Percentiles rank a stretch among this genome's conserved stretches.
Evolutionary conservation across 2,113 vertebrate species (phyloP).

Genomic region (Leucopsar rothschildi): DNA sequence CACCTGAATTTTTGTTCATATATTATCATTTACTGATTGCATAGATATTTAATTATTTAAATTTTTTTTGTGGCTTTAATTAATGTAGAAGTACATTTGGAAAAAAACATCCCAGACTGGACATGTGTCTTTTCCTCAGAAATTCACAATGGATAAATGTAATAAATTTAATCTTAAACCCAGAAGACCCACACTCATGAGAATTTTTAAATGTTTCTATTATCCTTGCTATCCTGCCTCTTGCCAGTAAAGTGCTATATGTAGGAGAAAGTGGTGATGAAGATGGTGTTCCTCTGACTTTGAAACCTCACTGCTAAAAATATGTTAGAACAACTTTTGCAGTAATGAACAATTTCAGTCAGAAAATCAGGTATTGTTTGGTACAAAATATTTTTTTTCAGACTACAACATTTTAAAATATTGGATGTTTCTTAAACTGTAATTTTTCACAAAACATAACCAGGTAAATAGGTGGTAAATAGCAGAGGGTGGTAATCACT

Average conservation of each 20-base stretch:
- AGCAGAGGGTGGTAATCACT: not conserved
- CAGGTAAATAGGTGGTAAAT: not conserved
- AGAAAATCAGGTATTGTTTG: not conserved
- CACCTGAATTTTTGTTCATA: not conserved
- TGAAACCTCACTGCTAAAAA: not conserved
- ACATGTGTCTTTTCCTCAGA: not conserved
- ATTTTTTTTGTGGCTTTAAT: not conserved
- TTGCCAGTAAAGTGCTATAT: not conserved
- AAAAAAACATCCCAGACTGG: not conserved
- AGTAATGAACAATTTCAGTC: not conserved
- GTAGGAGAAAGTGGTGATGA: not conserved
- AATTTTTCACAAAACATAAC: not conserved
- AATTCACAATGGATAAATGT: not conserved
- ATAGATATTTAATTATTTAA: not conserved
- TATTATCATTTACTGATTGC: not conserved
- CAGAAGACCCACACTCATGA: not conserved
- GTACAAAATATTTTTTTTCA: not conserved
- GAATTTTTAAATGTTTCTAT: not conserved
- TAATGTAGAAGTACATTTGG: not conserved
- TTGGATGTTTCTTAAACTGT: not conserved
- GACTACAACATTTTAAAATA: not conserved
- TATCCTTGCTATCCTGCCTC: not conserved
- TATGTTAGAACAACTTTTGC: not conserved
- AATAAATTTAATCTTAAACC: not conserved
- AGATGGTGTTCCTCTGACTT: not conserved